A percentile compares a stretch with the other conserved stretches of the same genome.
phyloP scores from a whole-genome alignment of 2,797 vertebrate species.

The Sarcophilus harrisii region DNA sequence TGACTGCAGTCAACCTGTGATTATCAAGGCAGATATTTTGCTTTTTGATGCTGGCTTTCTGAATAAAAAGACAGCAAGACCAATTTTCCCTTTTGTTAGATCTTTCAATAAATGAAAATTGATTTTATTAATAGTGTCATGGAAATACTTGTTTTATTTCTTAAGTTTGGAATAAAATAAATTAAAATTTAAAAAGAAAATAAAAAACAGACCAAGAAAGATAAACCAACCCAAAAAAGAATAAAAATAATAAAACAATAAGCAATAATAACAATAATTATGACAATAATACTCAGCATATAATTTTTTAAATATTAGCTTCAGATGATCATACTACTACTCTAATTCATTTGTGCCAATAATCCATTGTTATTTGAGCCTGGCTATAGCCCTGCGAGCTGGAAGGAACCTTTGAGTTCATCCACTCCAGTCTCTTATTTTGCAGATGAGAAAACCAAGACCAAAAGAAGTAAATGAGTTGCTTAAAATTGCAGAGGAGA shows the following conservation, averaged over 20 bases:
- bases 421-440: background rate
- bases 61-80: background rate
- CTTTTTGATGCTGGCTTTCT: background rate
- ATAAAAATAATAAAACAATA: background rate
- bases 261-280: background rate
- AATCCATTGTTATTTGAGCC: background rate
- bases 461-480: background rate
- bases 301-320: background rate
- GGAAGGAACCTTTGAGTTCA: background rate
- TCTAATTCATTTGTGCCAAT: background rate
- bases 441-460: background rate
- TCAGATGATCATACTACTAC: background rate
- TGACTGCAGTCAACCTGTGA: background rate
- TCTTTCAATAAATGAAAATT: background rate
- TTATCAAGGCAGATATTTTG: background rate
- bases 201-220: background rate
- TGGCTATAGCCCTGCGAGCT: background rate
- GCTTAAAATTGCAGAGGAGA: background rate
- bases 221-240: background rate
- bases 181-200: background rate
- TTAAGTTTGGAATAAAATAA: background rate
- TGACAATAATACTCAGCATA: background rate
- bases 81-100: background rate
- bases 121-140: background rate
- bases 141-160: background rate